Conservation (phyloP, 2,888 invertebrate species). For the Cataglyphis rosenhaueri region DNA sequence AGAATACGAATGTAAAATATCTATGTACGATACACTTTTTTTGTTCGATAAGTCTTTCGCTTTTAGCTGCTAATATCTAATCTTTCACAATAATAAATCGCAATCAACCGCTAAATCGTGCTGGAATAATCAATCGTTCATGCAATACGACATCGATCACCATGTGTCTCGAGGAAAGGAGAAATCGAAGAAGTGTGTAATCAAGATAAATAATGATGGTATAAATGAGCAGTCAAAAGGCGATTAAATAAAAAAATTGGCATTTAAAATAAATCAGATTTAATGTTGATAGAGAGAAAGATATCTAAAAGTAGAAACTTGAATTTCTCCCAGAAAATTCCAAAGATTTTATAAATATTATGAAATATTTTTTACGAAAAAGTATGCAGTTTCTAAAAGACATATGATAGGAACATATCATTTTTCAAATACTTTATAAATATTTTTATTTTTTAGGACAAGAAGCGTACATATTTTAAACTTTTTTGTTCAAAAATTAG, state of each 20-base stretch:
- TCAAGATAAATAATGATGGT: slow-evolving; percentile 58
- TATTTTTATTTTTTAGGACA: not conserved
- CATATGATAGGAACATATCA: not conserved
- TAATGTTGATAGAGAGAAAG: not conserved
- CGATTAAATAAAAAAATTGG: slow-evolving; percentile 21
- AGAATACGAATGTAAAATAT: not conserved
- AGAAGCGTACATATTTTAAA: not conserved
- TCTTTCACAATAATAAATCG: slow-evolving; percentile 42
- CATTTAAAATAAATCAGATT: slow-evolving; percentile 41
- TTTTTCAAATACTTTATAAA: not conserved
- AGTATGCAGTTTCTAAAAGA: not conserved
- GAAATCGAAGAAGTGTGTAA: slow-evolving; percentile 33
- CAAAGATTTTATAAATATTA: not conserved
- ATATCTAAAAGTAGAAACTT: not conserved
- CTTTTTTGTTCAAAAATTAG: not conserved
- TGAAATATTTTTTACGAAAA: not conserved
- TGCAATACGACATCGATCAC: slow-evolving; percentile 42
- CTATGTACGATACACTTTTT: not conserved
- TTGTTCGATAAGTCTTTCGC: slow-evolving; percentile 26
- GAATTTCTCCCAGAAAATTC: not conserved
- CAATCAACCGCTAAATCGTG: slow-evolving; percentile 45
- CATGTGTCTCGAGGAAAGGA: slow-evolving; percentile 36
- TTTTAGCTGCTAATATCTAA: slow-evolving; percentile 31
- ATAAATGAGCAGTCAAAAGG: slow-evolving; percentile 50
- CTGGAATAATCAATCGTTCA: slow-evolving; percentile 42